These are phyloP conservation scores for Romanogobio albipinnatus DNA, from an alignment of 2,113 vertebrate genomes.

Conservation along the genomic window DNA sequence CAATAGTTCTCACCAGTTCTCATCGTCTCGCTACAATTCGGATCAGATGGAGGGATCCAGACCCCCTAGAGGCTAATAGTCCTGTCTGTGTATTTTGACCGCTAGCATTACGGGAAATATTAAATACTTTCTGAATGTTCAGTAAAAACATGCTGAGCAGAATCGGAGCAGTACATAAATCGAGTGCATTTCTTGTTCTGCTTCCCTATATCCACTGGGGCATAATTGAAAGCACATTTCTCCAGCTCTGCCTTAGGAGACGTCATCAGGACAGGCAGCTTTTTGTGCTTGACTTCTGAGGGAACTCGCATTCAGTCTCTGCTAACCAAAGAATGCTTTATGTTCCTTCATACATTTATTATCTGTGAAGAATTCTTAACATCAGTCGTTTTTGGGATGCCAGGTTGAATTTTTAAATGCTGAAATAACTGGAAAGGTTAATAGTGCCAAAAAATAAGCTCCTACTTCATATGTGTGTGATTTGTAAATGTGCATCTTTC, in stretches of 20 bases:
- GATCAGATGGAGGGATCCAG: slow-evolving; percentile 47
- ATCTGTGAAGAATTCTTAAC: slow-evolving; percentile 27
- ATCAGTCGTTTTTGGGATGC: background rate
- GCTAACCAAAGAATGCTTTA: slow-evolving; percentile 21
- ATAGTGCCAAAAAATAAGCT: background rate
- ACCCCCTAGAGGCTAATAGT: slow-evolving; percentile 73
- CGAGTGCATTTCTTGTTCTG: slow-evolving; percentile 70
- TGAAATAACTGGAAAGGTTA: slow-evolving; percentile 15
- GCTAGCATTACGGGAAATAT: slow-evolving; percentile 82
- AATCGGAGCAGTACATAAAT: slow-evolving; percentile 92
- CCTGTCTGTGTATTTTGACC: slow-evolving; percentile 75
- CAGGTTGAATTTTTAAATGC: slow-evolving; percentile 11
- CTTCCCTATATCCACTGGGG: slow-evolving; percentile 75
- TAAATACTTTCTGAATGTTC: slow-evolving; percentile 87
- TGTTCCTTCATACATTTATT: slow-evolving; percentile 28
- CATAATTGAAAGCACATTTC: slow-evolving; percentile 95
- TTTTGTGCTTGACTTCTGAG: slow-evolving; percentile 68
- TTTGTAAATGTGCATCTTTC: slow-evolving; percentile 17
- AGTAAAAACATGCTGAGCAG: slow-evolving; percentile 84
- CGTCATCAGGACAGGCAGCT: slow-evolving; percentile 66
- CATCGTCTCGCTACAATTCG: slow-evolving; percentile 53
- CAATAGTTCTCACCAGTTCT: background rate
- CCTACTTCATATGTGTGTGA: background rate
- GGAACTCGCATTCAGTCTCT: slow-evolving; percentile 8
- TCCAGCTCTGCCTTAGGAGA: slow-evolving; percentile 64